These are phyloP conservation scores for Trissoscelio sp. DNA, from an alignment of 2,888 invertebrate species.

Conservation along the genomic window DNA sequence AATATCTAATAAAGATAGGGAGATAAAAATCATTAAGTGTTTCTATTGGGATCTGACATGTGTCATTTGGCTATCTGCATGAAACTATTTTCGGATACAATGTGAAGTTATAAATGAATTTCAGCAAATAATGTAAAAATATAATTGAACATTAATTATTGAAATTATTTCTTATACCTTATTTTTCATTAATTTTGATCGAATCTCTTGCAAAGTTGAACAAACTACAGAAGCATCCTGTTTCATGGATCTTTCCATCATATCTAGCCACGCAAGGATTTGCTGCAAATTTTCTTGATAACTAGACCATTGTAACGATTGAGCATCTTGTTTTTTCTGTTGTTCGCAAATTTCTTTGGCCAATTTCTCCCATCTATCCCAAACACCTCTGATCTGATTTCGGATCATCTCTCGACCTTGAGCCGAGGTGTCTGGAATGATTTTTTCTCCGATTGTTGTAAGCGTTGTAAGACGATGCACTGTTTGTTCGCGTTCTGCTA, in stretches of 20 bases:
- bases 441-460: slow-evolving; percentile 92
- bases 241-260: slow-evolving; percentile 91
- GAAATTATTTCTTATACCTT: slow-evolving; percentile 84
- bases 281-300: slow-evolving; percentile 94
- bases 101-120: not conserved
- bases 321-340: slow-evolving; percentile 93
- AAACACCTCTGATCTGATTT: slow-evolving; percentile 91
- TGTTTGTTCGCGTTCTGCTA: slow-evolving; percentile 93
- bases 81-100: no score
- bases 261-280: slow-evolving; percentile 93
- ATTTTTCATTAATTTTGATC: slow-evolving; percentile 92
- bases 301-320: slow-evolving; percentile 92
- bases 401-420: slow-evolving; percentile 95
- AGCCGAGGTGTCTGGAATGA: slow-evolving; percentile 96
- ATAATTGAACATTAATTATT: no score
- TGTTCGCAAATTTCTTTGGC: slow-evolving; percentile 92
- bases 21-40: no score
- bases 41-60: no score
- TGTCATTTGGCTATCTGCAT: no score
- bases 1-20: no score
- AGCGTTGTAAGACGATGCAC: slow-evolving; percentile 90
- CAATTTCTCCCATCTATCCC: slow-evolving; percentile 94
- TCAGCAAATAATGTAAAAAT: not conserved
- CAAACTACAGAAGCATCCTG: slow-evolving; percentile 89
- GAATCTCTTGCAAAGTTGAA: slow-evolving; percentile 92